Evolutionary conservation across 2,797 vertebrate species (phyloP), one percentile per base, ranked within the genome.

Genomic region (Pogoniulus pusillus): DNA sequence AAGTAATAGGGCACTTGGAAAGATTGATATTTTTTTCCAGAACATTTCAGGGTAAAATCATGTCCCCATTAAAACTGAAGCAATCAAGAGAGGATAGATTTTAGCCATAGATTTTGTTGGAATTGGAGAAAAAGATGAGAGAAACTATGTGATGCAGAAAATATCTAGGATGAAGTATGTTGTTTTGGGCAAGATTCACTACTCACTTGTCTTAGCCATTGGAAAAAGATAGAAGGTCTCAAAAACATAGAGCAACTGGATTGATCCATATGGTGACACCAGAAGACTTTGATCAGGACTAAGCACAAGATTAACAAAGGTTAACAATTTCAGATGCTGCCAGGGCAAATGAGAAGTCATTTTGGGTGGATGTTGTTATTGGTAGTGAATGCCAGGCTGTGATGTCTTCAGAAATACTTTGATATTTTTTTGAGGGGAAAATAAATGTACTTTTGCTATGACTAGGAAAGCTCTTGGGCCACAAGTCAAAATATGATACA

Each of bases 1-100:
- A 93, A 94, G 54, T 80, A 95, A 89, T 49, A 93, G 71, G 74
- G 60, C 82, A 81, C 74, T 93, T 94, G 77, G 71, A 96, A 93
- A 93, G 93, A 90, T 6, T 82, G 49, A 53, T 87, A 12, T 34
- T 23, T 91, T 85, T 88, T 91, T 91, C 63, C 71, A 79, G 81
- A 93, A 78, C 39, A 84, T 87, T 93, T 77, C 63, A 73, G 64
- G n/a, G 64, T 78, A 90, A 87, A 90, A 91, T 85, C 51, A 35
- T 87, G 41, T 84, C 54, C 73, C 63, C 39, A 62, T 78, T 91
- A 89, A 94, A 94, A 89, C 29, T 43, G 73, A 91, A 51, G 59
- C 45, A 93, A 88, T 90, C 55, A 82, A 79, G 23, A 81, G 9
- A 78, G 30, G 63, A 66, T 87, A 81, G 34, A 86, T 82, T 94